Percentiles rank a stretch among this genome's conserved stretches.
phyloP scores from a whole-genome alignment of 2,888 invertebrate genomes.

The Cheiracanthium punctorium region DNA sequence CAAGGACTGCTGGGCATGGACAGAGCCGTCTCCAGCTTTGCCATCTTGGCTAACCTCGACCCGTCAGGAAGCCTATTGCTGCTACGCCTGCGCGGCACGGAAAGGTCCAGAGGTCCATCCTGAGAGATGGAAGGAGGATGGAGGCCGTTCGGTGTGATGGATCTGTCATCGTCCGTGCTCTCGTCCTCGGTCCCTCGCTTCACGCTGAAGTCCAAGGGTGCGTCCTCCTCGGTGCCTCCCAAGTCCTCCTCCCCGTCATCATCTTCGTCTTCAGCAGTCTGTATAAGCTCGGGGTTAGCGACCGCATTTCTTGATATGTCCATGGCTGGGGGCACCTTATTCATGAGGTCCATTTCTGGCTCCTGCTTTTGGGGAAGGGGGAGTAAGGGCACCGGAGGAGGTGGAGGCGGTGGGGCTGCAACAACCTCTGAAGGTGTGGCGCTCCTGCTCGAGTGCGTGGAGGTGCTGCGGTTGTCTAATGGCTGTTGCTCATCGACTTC shows the following conservation, averaged over 20 bases:
- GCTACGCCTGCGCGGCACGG: conserved; percentile 79
- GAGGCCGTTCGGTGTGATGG: conserved; percentile 78
- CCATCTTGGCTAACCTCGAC: conserved; percentile 41
- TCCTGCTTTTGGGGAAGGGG: conserved; percentile 22
- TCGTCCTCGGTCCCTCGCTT: conserved; percentile 78
- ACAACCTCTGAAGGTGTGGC: conserved; percentile 37
- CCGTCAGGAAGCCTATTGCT: conserved; percentile 13
- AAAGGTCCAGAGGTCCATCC: conserved; percentile 87
- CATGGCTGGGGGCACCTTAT: conserved; percentile 70
- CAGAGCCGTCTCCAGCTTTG: conserved; percentile 53
- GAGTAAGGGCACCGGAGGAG: conserved; percentile 21
- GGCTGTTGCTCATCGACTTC: conserved; percentile 26
- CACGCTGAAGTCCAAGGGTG: conserved; percentile 84
- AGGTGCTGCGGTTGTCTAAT: conserved; percentile 38
- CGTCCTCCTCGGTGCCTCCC: conserved; percentile 54
- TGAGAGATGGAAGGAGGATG: conserved; percentile 80
- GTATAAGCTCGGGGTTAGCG: conserved; percentile 59
- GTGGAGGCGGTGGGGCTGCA: conserved; percentile 14
- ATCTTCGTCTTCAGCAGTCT: conserved; percentile 50
- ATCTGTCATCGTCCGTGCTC: conserved; percentile 47
- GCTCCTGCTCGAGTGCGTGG: conserved; percentile 58
- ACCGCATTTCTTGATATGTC: conserved; percentile 73
- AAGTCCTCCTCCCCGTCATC: conserved; percentile 55
- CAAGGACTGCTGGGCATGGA: conserved; percentile 69
- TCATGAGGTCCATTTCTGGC: conserved; percentile 32